phyloP scores from a whole-genome alignment of 2,113 vertebrate species.

The Lipophrys pholis region DNA sequence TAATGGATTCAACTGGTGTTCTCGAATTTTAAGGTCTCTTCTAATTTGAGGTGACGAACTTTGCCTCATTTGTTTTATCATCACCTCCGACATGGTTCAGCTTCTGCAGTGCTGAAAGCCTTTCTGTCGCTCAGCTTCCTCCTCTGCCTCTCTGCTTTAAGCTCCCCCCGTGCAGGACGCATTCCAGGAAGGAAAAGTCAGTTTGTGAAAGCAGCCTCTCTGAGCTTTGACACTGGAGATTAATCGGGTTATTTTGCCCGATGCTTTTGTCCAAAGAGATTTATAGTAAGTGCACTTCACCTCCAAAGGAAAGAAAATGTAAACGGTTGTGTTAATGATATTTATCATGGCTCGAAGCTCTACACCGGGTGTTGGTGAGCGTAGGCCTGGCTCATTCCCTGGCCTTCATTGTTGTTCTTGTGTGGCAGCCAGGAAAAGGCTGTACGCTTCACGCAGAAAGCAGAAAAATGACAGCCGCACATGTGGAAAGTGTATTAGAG shows the following conservation, averaged over 20 bases:
- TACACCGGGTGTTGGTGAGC: not conserved
- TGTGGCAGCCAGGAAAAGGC: too few species aligned
- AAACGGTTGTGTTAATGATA: not conserved
- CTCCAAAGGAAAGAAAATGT: not conserved
- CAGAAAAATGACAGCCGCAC: not conserved
- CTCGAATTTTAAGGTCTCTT: too few species aligned
- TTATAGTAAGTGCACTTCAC: not conserved
- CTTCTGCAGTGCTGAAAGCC: too few species aligned
- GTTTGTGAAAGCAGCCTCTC: not conserved
- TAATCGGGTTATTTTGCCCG: slow-evolving; percentile 3
- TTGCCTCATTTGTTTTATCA: too few species aligned
- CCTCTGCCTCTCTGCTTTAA: too few species aligned
- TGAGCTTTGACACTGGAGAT: not conserved
- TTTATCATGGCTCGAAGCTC: not conserved
- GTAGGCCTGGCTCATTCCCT: not conserved
- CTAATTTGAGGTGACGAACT: too few species aligned
- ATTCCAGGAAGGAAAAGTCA: not conserved
- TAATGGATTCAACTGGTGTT: too few species aligned
- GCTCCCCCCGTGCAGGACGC: not conserved
- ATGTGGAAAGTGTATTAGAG: not conserved
- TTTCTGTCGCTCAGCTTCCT: too few species aligned
- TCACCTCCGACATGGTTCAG: too few species aligned
- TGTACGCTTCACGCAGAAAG: not conserved
- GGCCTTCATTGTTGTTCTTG: slow-evolving; percentile 9
- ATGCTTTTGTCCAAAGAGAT: not conserved